phyloP scores from a whole-genome alignment of 2,113 vertebrate species.

The Megatriorchis doriae region DNA sequence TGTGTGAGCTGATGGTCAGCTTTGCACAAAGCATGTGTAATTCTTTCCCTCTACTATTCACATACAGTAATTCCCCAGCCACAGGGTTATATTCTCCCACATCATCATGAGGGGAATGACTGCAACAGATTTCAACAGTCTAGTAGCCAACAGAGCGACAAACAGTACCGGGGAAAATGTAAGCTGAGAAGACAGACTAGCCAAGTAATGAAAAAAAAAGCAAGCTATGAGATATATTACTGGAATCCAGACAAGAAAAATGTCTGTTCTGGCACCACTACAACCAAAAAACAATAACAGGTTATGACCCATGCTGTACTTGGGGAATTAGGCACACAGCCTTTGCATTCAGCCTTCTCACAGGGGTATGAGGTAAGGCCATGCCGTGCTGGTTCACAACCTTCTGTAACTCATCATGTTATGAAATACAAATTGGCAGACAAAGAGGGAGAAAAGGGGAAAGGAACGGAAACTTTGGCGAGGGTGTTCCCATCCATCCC shows the following conservation, averaged over 20 bases:
- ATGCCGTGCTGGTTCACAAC: neutral
- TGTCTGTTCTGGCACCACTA: conserved; percentile 26
- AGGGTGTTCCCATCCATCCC: neutral
- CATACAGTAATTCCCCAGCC: conserved; percentile 20
- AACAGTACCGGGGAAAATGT: neutral
- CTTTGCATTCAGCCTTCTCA: conserved; percentile 26
- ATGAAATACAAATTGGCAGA: conserved; percentile 47
- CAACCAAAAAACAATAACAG: conserved; percentile 41
- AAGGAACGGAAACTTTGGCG: neutral
- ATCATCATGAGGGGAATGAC: conserved; percentile 2
- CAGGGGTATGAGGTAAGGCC: conserved; percentile 35
- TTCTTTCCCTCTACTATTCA: conserved; percentile 24
- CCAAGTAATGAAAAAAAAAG: neutral
- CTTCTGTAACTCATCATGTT: conserved; percentile 40
- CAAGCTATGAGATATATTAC: conserved; percentile 22
- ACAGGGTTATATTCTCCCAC: neutral
- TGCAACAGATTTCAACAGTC: conserved; percentile 13
- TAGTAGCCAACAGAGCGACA: neutral
- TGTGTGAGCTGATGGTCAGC: neutral
- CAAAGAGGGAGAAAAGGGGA: neutral
- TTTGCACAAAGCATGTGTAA: conserved; percentile 3
- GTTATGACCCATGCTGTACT: conserved; percentile 10
- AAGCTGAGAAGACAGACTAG: neutral
- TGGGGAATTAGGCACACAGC: conserved; percentile 6
- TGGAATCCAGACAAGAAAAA: conserved; percentile 53